Evolutionary conservation across 1,140 invertebrate genomes (phyloP), one percentile per base, ranked within the genome.

Genomic region (Uloborus diversus): DNA sequence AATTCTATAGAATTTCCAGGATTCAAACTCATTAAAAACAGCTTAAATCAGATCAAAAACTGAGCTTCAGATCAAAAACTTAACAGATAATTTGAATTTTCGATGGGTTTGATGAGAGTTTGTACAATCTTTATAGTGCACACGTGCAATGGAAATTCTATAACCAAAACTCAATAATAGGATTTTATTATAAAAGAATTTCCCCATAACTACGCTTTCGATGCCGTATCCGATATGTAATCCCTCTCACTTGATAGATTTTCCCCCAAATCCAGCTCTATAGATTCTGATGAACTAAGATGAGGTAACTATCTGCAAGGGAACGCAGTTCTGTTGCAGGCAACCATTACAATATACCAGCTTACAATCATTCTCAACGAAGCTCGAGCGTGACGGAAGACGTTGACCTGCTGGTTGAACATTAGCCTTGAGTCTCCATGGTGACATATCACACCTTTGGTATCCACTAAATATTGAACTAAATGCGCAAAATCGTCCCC

Each of bases 321-420:
- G 23, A 53, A 20, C 49, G 49, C 20, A 20, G 49, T 53, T 53
- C 49, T 3, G 49, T 53, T 53, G 49, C 49, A 53, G 49, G 9
- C 49, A 53, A n/a, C 49, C 49, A 53, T 53, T 17, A 53, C 13
- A 53, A 3, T 30, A 2, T 17, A 17, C 56, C 25, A 14, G 25
- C 28, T 59, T 28, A 59, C 28, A 7, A 59, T 59, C 20, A 13
- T 59, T 62, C 59, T n/a, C 59, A 37, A 25, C n/a, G 32, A 35
- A 20, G 4, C 17, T 11, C 25, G 32, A 70, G 28, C 53, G 20
- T 59, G 51, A 23, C 30, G 30, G 47, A 37, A 73, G 71, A 57
- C 71, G 35, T 35, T 75, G 71, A 75, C 71, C 71, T 75, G 20
- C 25, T 35, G 57, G 28, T 27, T 25, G 33, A 42, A 47, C 28